Evolutionary conservation across 2,888 invertebrate genomes (phyloP).

Genomic region (Busseola fusca): DNA sequence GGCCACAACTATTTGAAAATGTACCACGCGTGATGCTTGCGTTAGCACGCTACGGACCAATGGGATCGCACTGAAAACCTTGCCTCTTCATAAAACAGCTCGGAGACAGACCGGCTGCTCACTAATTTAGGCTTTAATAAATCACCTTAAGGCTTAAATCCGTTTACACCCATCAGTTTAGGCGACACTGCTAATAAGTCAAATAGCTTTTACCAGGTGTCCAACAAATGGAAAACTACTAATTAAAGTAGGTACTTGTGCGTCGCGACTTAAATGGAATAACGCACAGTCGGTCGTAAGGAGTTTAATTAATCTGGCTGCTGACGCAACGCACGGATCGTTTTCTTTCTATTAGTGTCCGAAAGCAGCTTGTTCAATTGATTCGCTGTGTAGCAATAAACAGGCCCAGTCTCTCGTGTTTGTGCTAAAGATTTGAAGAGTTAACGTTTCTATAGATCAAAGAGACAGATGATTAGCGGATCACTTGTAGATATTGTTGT

Average conservation of each 20-base stretch:
- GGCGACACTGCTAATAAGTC: constrained; percentile 78
- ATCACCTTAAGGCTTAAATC: constrained; percentile 72
- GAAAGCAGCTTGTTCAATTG: constrained; percentile 84
- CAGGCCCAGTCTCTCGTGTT: constrained; percentile 76
- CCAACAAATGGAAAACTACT: constrained; percentile 85
- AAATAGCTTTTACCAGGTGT: constrained; percentile 85
- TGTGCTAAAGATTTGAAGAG: constrained; percentile 83
- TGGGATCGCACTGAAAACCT: constrained; percentile 78
- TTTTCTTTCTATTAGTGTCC: constrained; percentile 82
- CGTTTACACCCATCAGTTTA: constrained; percentile 56
- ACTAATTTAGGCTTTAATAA: constrained; percentile 71
- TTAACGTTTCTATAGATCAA: constrained; percentile 79
- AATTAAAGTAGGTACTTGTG: constrained; percentile 83
- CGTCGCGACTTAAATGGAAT: constrained; percentile 79
- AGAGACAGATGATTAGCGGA: constrained; percentile 81
- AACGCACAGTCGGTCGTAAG: constrained; percentile 77
- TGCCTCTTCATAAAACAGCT: constrained; percentile 75
- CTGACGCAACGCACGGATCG: constrained; percentile 80
- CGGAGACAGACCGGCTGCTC: constrained; percentile 57
- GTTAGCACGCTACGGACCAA: constrained; percentile 83
- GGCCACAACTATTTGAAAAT: constrained; percentile 85
- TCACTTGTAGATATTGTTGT: constrained; percentile 81
- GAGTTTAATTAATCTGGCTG: constrained; percentile 85
- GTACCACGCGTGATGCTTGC: constrained; percentile 83
- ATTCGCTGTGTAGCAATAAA: constrained; percentile 82